A percentile compares a stretch with the other conserved stretches of the same genome.
Evolutionary conservation across 2,113 vertebrate species (phyloP).

Genomic region (Gymnocephalus cernua): DNA sequence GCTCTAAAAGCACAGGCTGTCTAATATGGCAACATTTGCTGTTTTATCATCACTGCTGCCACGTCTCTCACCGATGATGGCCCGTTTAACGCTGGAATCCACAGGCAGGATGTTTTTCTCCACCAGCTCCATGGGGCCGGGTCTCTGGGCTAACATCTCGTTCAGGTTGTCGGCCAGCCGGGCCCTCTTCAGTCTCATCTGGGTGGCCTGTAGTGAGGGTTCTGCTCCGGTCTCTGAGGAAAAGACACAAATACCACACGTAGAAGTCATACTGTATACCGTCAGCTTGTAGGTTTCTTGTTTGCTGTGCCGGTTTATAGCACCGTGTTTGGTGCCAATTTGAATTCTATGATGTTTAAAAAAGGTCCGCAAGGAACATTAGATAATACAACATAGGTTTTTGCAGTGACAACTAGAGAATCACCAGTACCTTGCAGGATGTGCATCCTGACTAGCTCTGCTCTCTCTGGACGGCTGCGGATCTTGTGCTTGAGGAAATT

Average conservation of each 20-base stretch:
- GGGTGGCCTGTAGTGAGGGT: slow-evolving; percentile 96
- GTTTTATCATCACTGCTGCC: slow-evolving; percentile 1
- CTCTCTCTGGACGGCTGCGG: slow-evolving; percentile 94
- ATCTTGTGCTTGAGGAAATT: slow-evolving; percentile 99
- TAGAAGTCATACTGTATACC: not conserved
- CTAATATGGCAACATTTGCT: not conserved
- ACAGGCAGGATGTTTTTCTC: slow-evolving; percentile 98
- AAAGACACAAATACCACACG: not conserved
- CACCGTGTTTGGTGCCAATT: not conserved
- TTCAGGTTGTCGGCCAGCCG: slow-evolving; percentile 96
- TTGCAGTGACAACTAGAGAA: not conserved
- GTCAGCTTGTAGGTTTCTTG: not conserved
- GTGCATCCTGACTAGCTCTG: slow-evolving; percentile 98
- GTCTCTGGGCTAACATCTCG: slow-evolving; percentile 97
- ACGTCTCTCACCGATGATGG: slow-evolving; percentile 90
- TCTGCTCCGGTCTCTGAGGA: slow-evolving; percentile 93
- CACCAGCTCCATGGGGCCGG: slow-evolving; percentile 97
- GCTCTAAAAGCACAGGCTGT: not conserved
- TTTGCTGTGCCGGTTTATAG: not conserved
- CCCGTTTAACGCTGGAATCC: slow-evolving; percentile 94
- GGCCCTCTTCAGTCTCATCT: slow-evolving; percentile 96
- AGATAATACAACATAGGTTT: not conserved
- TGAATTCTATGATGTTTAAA: not conserved
- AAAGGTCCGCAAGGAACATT: not conserved
- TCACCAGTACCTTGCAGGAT: slow-evolving; percentile 92